A percentile compares a stretch with the other conserved stretches of the same genome.
These are phyloP conservation scores for Pseudocheirus occidentalis DNA, from an alignment of 2,797 vertebrate genomes.

Conservation along the genomic window DNA sequence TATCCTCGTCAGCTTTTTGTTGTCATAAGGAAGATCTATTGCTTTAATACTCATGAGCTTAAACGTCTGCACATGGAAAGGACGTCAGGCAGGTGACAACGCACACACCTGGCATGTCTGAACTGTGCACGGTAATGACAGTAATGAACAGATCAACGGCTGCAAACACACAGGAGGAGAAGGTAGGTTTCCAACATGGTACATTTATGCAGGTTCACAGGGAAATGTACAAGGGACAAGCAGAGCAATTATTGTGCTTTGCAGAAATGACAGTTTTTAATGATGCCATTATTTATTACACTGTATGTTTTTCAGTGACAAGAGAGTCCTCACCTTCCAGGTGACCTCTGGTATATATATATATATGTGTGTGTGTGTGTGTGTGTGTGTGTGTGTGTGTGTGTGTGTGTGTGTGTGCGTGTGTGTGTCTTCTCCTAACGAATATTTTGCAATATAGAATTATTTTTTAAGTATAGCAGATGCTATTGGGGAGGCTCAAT, in stretches of 20 bases:
- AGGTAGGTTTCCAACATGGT: not conserved
- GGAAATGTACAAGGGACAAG: constrained; percentile 37
- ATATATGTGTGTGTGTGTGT: too few species aligned
- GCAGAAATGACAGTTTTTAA: constrained; percentile 75
- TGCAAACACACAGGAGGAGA: constrained; percentile 32
- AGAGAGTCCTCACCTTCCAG: constrained; percentile 67
- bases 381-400: too few species aligned
- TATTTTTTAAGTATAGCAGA: not conserved
- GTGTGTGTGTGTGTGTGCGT: too few species aligned
- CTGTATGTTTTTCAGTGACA: constrained; percentile 74
- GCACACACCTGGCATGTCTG: constrained; percentile 68
- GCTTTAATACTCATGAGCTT: constrained; percentile 53
- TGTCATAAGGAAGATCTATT: constrained; percentile 69
- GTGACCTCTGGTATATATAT: constrained; percentile 53
- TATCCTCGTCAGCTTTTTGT: constrained; percentile 51
- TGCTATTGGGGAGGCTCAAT: not conserved
- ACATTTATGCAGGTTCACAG: constrained; percentile 37
- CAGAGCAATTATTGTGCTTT: constrained; percentile 64
- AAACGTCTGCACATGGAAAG: constrained; percentile 50
- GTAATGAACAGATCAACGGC: constrained; percentile 69
- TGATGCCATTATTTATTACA: constrained; percentile 76
- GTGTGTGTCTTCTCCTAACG: not conserved
- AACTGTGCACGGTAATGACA: constrained; percentile 68
- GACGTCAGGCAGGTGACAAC: constrained; percentile 56
- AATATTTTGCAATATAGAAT: constrained; percentile 35